These are phyloP conservation scores for Campylomormyrus numenius DNA, from an alignment of 2,113 vertebrate genomes.

Conservation along the genomic window DNA sequence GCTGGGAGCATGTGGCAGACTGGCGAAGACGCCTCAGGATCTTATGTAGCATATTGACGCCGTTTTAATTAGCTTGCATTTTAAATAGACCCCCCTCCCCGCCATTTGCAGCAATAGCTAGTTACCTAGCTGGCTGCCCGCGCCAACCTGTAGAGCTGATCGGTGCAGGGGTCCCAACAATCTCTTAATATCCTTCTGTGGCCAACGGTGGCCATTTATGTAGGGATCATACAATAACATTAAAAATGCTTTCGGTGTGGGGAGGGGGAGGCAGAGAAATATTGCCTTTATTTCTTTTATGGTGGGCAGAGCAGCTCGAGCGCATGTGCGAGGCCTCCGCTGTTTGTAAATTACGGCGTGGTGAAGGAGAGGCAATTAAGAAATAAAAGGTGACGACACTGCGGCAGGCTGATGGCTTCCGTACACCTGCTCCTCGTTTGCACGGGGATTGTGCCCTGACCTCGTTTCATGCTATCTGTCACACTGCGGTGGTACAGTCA, in stretches of 20 bases:
- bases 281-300: background rate
- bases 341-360: background rate
- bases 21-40: background rate
- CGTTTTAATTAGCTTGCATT: background rate
- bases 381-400: background rate
- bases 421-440: background rate
- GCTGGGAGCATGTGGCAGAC: background rate
- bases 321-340: background rate
- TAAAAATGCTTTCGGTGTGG: background rate
- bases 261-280: background rate
- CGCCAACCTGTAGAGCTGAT: background rate
- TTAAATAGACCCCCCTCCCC: background rate
- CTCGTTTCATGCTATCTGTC: background rate
- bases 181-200: background rate
- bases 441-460: background rate
- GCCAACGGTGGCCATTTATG: background rate
- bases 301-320: background rate
- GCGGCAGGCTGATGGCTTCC: background rate
- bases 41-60: background rate
- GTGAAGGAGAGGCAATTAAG: background rate
- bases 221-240: background rate
- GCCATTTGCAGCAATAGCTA: background rate
- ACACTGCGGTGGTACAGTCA: background rate
- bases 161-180: background rate
- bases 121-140: background rate